Evolutionary conservation across 2,113 vertebrate species (phyloP).

Genomic region (Chloebia gouldiae): DNA sequence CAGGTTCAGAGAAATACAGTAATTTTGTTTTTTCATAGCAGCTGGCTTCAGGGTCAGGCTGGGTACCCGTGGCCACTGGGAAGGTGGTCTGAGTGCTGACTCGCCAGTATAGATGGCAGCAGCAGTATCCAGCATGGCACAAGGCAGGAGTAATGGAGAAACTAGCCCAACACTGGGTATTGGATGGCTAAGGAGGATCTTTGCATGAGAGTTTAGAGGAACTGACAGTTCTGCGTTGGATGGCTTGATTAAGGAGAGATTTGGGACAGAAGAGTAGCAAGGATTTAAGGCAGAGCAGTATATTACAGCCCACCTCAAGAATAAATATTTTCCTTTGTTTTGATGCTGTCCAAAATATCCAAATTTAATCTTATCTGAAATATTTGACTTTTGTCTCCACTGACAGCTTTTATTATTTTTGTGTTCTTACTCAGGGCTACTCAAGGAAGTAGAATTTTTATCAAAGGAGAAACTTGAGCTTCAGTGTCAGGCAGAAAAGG

Average conservation of each 20-base stretch:
- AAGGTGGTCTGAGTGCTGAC: neutral
- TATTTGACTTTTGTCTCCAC: neutral
- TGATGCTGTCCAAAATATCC: neutral
- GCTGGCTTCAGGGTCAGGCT: neutral
- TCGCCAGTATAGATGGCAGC: accelerated
- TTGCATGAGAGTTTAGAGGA: neutral
- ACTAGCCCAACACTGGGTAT: neutral
- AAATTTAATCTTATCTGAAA: neutral
- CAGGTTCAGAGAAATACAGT: neutral
- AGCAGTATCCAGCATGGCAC: neutral
- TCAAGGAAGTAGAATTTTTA: slow-evolving; percentile 82
- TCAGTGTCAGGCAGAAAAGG: slow-evolving; percentile 89
- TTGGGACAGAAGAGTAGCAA: neutral
- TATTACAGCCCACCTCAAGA: neutral
- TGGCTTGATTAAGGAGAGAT: neutral
- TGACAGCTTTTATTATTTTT: neutral
- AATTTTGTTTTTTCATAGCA: neutral
- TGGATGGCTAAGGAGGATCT: neutral
- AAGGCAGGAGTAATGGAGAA: neutral
- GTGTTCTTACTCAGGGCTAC: slow-evolving; percentile 73
- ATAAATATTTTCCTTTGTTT: neutral
- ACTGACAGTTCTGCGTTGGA: neutral
- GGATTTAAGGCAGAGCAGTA: neutral
- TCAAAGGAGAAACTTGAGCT: slow-evolving; percentile 83
- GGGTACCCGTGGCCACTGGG: neutral